Evolutionary conservation across 2,113 vertebrate species (phyloP).

Genomic region (Hoplias malabaricus): DNA sequence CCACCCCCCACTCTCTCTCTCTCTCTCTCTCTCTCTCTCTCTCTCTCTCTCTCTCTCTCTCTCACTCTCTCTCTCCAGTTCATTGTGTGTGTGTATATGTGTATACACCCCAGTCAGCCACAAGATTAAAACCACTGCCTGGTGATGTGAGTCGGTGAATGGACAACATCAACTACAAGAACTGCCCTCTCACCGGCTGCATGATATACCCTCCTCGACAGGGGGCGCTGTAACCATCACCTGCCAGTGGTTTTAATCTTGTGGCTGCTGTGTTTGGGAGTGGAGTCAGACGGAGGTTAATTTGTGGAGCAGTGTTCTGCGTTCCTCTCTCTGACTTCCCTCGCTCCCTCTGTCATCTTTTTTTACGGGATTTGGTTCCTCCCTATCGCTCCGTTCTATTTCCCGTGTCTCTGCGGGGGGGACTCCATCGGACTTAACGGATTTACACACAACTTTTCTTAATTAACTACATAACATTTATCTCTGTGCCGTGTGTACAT

Average conservation of each 20-base stretch:
- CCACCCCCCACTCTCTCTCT: background rate
- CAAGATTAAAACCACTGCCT: too few species aligned
- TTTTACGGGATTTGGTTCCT: conserved; percentile 54
- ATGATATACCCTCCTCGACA: too few species aligned
- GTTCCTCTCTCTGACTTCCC: conserved; percentile 39
- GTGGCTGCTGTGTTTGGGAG: background rate
- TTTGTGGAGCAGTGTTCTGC: conserved; percentile 31
- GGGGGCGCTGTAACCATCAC: too few species aligned
- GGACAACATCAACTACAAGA: too few species aligned
- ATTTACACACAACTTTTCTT: conserved; percentile 61
- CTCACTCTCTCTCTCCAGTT: background rate
- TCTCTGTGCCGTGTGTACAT: conserved; percentile 39
- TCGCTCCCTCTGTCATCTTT: conserved; percentile 49
- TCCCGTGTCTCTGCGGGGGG: conserved; percentile 45
- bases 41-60: background rate
- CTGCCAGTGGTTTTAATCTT: too few species aligned
- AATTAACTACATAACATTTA: conserved; percentile 55
- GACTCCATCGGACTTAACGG: conserved; percentile 45
- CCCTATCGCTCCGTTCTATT: conserved; percentile 48
- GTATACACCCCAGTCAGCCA: too few species aligned
- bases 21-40: background rate
- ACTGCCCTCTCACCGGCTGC: too few species aligned
- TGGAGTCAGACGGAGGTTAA: conserved; percentile 45
- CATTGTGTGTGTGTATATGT: background rate
- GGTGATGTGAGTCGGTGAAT: too few species aligned